Percentiles rank a stretch among this genome's conserved stretches.
phyloP scores from a whole-genome alignment of 2,888 invertebrate species.

The Drosophila pseudotalamancana region DNA sequence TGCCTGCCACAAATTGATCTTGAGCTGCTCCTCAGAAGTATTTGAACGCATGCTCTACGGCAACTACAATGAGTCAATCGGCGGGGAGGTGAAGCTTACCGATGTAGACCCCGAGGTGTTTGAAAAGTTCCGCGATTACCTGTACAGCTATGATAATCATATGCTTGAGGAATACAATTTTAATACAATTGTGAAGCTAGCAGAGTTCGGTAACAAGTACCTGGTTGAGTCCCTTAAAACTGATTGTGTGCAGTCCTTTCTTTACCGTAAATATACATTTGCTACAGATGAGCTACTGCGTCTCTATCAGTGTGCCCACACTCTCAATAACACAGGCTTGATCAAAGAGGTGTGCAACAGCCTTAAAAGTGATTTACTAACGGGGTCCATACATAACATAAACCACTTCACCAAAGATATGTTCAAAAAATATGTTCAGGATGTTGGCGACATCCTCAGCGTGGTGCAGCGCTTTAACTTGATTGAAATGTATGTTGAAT shows the following conservation, averaged over 20 bases:
- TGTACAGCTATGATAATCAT: constrained; percentile 2
- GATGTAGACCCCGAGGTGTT: constrained; percentile 25
- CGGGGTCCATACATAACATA: neutral
- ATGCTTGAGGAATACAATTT: neutral
- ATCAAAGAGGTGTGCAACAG: neutral
- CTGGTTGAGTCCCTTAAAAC: constrained; percentile 8
- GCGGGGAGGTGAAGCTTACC: constrained; percentile 13
- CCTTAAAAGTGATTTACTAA: neutral
- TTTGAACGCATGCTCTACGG: constrained; percentile 48
- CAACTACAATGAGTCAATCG: constrained; percentile 21
- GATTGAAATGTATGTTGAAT: constrained; percentile 3
- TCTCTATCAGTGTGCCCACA: constrained; percentile 7
- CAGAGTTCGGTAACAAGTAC: constrained; percentile 14
- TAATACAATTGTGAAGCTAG: neutral
- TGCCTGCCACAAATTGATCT: constrained; percentile 35
- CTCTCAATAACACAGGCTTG: neutral
- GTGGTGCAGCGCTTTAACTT: constrained; percentile 7
- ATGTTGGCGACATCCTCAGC: neutral
- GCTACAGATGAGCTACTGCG: constrained; percentile 2
- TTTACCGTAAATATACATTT: neutral
- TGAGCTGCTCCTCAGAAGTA: constrained; percentile 41
- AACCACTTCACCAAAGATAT: constrained; percentile 4
- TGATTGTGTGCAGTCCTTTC: neutral
- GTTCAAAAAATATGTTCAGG: neutral
- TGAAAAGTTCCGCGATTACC: constrained; percentile 9